phyloP scores from a whole-genome alignment of 2,113 vertebrate genomes.

The Vulpes lagopus region DNA sequence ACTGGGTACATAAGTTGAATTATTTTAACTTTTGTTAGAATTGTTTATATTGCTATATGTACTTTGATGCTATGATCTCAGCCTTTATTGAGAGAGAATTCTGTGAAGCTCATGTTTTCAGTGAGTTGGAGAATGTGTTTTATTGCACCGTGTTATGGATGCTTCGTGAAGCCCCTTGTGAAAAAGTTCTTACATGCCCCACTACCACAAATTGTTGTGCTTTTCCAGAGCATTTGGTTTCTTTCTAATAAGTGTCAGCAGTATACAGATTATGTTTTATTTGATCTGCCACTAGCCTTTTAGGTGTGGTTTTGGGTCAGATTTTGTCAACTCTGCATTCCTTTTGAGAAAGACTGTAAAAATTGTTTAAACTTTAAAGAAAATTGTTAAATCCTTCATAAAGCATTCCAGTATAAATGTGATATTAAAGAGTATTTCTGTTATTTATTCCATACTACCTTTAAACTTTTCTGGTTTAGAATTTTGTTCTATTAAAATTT shows the following conservation, averaged over 20 bases:
- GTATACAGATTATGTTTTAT: background rate
- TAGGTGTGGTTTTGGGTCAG: background rate
- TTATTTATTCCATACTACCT: slow-evolving; percentile 38
- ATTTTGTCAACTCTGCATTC: slow-evolving; percentile 1
- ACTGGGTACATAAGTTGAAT: background rate
- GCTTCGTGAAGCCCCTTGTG: slow-evolving; percentile 15
- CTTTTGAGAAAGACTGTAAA: slow-evolving; percentile 15
- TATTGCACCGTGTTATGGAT: background rate
- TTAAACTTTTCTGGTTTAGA: background rate
- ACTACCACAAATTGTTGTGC: background rate
- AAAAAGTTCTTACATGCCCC: background rate
- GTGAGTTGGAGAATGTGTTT: slow-evolving; percentile 18
- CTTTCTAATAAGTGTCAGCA: slow-evolving; percentile 15
- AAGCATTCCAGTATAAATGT: background rate
- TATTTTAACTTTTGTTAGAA: background rate
- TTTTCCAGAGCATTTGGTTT: background rate
- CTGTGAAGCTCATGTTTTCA: background rate
- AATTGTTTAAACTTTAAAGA: slow-evolving; percentile 7
- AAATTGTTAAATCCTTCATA: slow-evolving; percentile 38
- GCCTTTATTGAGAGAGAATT: slow-evolving; percentile 12
- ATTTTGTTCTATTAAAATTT: slow-evolving; percentile 48
- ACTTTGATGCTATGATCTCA: slow-evolving; percentile 1
- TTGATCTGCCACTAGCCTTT: slow-evolving; percentile 42
- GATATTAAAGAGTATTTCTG: slow-evolving; percentile 6
- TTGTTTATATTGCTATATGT: background rate